phyloP scores from a whole-genome alignment of 2,113 vertebrate genomes.

The Brachirus orientalis region DNA sequence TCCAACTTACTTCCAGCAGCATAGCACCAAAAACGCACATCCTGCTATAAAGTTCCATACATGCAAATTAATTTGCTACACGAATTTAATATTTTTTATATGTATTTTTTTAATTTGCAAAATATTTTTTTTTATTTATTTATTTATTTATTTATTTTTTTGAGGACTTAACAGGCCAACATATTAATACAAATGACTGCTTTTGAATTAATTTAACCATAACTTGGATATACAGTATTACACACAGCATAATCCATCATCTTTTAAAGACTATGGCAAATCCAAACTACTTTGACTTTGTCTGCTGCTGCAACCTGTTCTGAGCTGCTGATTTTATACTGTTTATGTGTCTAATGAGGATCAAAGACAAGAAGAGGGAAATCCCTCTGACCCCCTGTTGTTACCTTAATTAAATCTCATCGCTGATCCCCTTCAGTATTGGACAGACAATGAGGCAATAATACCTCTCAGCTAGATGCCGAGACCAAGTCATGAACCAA shows the following conservation, averaged over 20 bases:
- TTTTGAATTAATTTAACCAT: too few species aligned
- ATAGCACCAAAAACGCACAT: too few species aligned
- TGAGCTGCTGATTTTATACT: conserved; percentile 34
- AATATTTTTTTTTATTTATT: too few species aligned
- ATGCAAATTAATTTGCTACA: too few species aligned
- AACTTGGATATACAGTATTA: too few species aligned
- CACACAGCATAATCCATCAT: neutral
- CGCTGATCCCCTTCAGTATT: conserved; percentile 42
- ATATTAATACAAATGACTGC: too few species aligned
- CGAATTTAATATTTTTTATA: too few species aligned
- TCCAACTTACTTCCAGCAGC: too few species aligned
- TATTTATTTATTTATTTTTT: too few species aligned
- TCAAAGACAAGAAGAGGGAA: conserved; percentile 37
- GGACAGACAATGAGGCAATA: conserved; percentile 7
- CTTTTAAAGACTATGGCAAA: neutral
- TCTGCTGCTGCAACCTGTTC: neutral
- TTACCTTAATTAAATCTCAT: conserved; percentile 62
- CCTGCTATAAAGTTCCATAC: too few species aligned
- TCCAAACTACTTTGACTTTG: conserved; percentile 2
- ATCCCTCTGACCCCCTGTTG: conserved; percentile 29
- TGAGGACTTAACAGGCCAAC: too few species aligned
- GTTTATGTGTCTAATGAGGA: conserved; percentile 46
- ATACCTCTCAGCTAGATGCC: conserved; percentile 23
- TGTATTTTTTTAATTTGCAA: too few species aligned
- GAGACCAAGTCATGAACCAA: conserved; percentile 7